Conservation (phyloP, 23 tunicate species). For the Clavelina lepadiformis region DNA sequence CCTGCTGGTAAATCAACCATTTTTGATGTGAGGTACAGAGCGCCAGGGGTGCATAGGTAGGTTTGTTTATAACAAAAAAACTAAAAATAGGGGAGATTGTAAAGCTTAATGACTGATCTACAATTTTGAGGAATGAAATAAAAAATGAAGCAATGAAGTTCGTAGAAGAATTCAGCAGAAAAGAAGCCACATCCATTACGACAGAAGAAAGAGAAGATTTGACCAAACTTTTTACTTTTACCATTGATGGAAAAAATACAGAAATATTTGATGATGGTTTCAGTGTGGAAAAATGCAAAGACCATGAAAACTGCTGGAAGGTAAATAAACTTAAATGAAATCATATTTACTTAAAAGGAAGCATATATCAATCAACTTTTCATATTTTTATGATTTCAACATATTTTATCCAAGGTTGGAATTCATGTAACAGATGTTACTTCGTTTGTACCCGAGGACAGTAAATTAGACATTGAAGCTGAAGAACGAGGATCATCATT, state of each 20-base stretch:
- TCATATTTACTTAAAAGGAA: background rate
- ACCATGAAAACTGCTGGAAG: slow-evolving; percentile 17
- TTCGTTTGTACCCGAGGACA: slow-evolving; percentile 17
- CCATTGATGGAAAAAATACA: slow-evolving; percentile 8
- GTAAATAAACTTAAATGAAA: background rate
- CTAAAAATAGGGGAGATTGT: too few species aligned
- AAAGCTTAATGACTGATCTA: too few species aligned
- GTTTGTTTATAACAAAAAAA: background rate
- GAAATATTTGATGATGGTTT: slow-evolving; percentile 2
- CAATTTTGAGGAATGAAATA: too few species aligned
- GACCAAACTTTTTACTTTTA: slow-evolving; percentile 10
- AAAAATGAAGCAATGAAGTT: too few species aligned
- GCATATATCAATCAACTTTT: background rate
- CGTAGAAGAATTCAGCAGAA: too few species aligned
- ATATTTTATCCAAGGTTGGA: too few species aligned
- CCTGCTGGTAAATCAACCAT: background rate
- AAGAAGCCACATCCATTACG: too few species aligned
- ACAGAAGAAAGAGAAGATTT: slow-evolving; percentile 5
- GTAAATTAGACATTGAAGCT: slow-evolving; percentile 23
- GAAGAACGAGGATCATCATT: slow-evolving; percentile 14
- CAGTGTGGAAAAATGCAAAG: slow-evolving; percentile 6
- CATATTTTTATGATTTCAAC: too few species aligned
- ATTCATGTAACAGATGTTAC: slow-evolving; percentile 51
- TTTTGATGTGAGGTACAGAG: background rate
- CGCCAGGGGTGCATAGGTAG: slow-evolving; percentile 9